phyloP scores from a whole-genome alignment of 2,888 invertebrate genomes.

The Pediacus dermestoides region DNA sequence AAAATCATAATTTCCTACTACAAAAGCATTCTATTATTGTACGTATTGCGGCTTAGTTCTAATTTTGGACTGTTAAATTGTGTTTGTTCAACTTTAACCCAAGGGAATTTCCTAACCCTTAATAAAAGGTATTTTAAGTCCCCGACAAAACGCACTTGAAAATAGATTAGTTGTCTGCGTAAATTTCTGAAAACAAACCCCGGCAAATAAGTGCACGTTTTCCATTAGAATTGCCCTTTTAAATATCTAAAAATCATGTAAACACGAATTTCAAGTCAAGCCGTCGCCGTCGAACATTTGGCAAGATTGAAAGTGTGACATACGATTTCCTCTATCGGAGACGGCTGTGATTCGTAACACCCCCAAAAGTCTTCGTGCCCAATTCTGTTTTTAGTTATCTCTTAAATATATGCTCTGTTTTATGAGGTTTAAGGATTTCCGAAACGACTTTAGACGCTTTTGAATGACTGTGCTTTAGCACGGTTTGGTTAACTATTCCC shows the following conservation, averaged over 20 bases:
- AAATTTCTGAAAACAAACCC: not conserved
- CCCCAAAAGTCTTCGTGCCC: conserved; percentile 3
- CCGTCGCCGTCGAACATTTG: conserved; percentile 27
- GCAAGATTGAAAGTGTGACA: conserved; percentile 27
- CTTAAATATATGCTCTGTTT: conserved; percentile 32
- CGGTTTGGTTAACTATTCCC: conserved; percentile 11
- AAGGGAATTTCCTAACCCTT: too few relatives aligned
- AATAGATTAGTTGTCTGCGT: too few relatives aligned
- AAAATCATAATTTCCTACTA: too few relatives aligned
- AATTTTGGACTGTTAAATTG: too few relatives aligned
- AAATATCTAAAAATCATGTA: conserved; percentile 26
- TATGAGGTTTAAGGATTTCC: conserved; percentile 39
- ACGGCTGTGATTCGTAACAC: conserved; percentile 16
- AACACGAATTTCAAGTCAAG: conserved; percentile 23
- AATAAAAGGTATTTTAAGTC: too few relatives aligned
- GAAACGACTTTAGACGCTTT: conserved; percentile 32
- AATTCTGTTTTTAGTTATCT: conserved; percentile 34
- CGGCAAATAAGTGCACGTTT: conserved; percentile 26
- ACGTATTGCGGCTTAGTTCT: too few relatives aligned
- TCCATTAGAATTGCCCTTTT: conserved; percentile 27
- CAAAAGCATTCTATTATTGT: too few relatives aligned
- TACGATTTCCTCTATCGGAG: conserved; percentile 28
- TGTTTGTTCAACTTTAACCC: too few relatives aligned
- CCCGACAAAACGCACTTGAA: too few relatives aligned
- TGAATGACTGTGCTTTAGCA: conserved; percentile 22